These are phyloP conservation scores for Grallaria varia DNA, from an alignment of 2,113 vertebrate genomes.

Conservation along the genomic window DNA sequence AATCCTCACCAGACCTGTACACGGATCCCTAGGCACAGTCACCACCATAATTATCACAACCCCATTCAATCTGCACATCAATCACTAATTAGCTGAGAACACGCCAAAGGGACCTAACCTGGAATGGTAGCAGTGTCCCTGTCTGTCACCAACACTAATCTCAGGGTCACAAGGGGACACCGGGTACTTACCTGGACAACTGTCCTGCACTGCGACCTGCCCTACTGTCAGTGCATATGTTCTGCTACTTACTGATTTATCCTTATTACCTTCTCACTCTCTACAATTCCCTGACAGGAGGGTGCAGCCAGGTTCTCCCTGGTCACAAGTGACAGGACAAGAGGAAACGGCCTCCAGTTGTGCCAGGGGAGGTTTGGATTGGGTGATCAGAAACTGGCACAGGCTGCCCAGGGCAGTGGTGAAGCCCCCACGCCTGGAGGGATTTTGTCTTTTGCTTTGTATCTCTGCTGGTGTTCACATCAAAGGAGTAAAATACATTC, in stretches of 20 bases:
- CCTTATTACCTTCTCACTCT: not conserved
- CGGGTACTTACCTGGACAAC: not conserved
- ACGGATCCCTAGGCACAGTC: not conserved
- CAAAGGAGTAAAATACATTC: not conserved
- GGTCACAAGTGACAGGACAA: not conserved
- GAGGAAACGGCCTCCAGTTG: fast-evolving
- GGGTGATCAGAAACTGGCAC: not conserved
- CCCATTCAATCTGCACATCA: not conserved
- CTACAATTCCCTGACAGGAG: not conserved
- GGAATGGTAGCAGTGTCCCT: not conserved
- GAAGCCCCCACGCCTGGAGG: not conserved
- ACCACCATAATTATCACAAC: not conserved
- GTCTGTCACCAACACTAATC: not conserved
- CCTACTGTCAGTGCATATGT: fast-evolving
- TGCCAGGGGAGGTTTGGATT: not conserved
- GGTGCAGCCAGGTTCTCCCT: not conserved
- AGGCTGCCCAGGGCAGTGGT: not conserved
- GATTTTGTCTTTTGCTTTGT: not conserved
- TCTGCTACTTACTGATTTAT: not conserved
- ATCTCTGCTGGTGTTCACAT: not conserved
- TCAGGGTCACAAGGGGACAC: not conserved
- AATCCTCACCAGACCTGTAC: not conserved
- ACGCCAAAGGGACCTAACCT: not conserved
- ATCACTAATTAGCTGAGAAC: not conserved
- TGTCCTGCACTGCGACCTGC: not conserved